Evolutionary conservation across 1,140 invertebrate species (phyloP), one percentile per base, ranked within the genome.

Genomic region (Aplysia californica): DNA sequence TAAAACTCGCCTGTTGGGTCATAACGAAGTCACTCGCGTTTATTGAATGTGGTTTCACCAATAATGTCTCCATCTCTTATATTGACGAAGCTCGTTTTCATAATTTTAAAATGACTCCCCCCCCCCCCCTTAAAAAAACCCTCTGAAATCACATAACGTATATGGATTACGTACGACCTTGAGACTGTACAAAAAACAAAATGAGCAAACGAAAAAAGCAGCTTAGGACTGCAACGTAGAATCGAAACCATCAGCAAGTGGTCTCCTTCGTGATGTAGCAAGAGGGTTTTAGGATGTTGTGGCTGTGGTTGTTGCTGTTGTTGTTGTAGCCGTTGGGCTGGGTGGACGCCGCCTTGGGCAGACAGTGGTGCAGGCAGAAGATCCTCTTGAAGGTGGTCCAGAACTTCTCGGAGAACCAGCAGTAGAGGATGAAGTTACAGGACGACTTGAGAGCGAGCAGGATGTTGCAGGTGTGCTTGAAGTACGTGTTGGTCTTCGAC

Each of bases 361-460:
- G 39, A 72, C 85, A 87, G 61, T 80, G 64, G 26, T 79, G 69
- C 26, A 81, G 73, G 68, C 92, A 93, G 85, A 95, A 94, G 6
- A 94, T 91, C 50, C 91, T 85, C 75, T 93, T 91, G 80, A 95
- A 94, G 15, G 94, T 95, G 76, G 92, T 92, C 73, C 94, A 91
- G 88, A 95, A 95, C 81, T 94, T 94, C 87, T 94, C 93, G 79
- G 93, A 94, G 83, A 95, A 92, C 76, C 93, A 93, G 85, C 94
- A 95, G 87, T 95, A 95, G 36, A 95, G 88, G 64, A 95, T 91
- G 87, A 95, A 95, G 90, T 95, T 95, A 5, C 87, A 82, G 18
- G 93, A 86, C 1, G 94, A 93, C 88, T 95, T 94, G 26, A 95
- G 87, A 18, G 92, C 92, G 20, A 94, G 87, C 41, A 95, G 86